A percentile compares a stretch with the other conserved stretches of the same genome.
Conservation (phyloP, 2,888 invertebrate genomes). For the Stenodema calcarata region DNA sequence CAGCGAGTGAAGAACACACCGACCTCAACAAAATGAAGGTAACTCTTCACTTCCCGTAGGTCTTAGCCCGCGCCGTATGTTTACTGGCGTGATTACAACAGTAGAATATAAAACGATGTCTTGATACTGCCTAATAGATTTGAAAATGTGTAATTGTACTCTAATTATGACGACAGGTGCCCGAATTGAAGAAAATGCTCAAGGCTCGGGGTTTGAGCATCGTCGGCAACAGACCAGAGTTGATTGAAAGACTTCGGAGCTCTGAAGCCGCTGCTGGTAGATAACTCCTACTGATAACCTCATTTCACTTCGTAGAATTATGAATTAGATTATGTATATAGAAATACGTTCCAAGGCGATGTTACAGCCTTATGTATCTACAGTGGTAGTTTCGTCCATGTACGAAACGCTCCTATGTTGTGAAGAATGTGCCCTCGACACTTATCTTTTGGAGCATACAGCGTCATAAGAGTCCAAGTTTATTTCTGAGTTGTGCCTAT, state of each 20-base stretch:
- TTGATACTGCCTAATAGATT: not conserved
- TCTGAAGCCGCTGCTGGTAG: slow-evolving; percentile 64
- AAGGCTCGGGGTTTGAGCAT: slow-evolving; percentile 77
- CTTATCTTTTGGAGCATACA: no score
- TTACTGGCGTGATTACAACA: not conserved
- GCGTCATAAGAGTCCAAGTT: no score
- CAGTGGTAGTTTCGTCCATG: not conserved
- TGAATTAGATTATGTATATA: not conserved
- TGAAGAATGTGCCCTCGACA: no score
- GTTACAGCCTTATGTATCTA: not conserved
- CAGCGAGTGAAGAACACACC: slow-evolving; percentile 40
- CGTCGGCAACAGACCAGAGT: slow-evolving; percentile 82
- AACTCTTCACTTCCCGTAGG: not conserved
- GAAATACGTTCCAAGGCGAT: not conserved
- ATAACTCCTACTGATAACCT: not conserved
- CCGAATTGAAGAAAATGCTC: slow-evolving; percentile 82
- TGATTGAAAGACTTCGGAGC: slow-evolving; percentile 77
- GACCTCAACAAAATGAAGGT: slow-evolving; percentile 51
- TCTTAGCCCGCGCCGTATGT: not conserved
- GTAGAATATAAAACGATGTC: not conserved
- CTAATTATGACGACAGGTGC: slow-evolving; percentile 69
- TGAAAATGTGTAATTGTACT: slow-evolving; percentile 45
- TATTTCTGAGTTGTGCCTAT: no score
- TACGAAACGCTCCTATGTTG: no score
- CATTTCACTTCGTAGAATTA: not conserved